Evolutionary conservation across 1,140 invertebrate species (phyloP).

Genomic region (Leptinotarsa lineolata): DNA sequence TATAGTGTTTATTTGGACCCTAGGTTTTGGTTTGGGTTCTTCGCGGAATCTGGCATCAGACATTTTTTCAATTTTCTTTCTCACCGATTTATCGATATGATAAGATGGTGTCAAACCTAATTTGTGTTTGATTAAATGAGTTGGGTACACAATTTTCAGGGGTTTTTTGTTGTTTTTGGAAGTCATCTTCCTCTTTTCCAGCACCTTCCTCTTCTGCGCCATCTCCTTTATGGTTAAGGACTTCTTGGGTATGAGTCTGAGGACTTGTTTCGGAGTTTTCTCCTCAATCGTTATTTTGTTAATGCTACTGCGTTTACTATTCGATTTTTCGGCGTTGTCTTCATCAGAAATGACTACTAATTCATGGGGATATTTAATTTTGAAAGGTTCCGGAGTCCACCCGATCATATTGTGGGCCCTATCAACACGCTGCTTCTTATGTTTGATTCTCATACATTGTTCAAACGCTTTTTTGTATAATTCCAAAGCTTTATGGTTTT

Average conservation of each 20-base stretch:
- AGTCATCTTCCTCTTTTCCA: conserved; percentile 20
- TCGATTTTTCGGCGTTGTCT: not conserved
- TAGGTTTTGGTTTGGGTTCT: not conserved
- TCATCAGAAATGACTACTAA: not conserved
- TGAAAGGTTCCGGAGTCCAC: not conserved
- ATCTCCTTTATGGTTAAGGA: not conserved
- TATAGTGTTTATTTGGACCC: not conserved
- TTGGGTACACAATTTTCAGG: conserved; percentile 28
- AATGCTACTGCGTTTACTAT: not conserved
- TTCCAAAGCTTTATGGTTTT: conserved; percentile 24
- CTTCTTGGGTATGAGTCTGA: conserved; percentile 1
- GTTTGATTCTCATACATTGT: conserved; percentile 23
- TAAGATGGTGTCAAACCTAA: not conserved
- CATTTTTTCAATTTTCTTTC: not conserved
- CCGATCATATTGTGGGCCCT: not conserved
- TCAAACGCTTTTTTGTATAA: conserved; percentile 24
- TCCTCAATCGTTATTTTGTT: conserved; percentile 5
- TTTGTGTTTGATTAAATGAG: conserved; percentile 33
- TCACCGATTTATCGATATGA: not conserved
- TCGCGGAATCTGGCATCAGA: not conserved
- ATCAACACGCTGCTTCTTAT: not conserved
- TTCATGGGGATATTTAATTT: not conserved
- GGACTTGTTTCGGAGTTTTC: conserved; percentile 2
- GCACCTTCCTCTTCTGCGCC: not conserved
- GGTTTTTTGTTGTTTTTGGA: conserved; percentile 5